Evolutionary conservation across 1,140 invertebrate genomes (phyloP).

Genomic region (Drosophila pruinosa): DNA sequence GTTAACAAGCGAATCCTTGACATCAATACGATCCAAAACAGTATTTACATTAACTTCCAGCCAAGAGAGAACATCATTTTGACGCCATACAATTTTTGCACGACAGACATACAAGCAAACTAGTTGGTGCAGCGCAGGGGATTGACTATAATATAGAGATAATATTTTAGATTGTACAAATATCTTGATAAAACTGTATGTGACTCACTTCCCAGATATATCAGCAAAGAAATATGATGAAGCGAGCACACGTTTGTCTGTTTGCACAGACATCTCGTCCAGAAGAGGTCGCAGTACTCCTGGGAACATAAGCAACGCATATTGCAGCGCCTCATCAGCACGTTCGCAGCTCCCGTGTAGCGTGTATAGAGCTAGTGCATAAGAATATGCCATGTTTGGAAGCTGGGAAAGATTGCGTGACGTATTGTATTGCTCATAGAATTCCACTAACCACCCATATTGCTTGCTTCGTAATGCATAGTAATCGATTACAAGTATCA

Average conservation of each 20-base stretch:
- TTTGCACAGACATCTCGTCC: slow-evolving; percentile 90
- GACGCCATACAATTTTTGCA: slow-evolving; percentile 91
- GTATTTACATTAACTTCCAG: slow-evolving; percentile 88
- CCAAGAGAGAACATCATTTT: slow-evolving; percentile 90
- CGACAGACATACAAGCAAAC: slow-evolving; percentile 90
- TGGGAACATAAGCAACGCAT: slow-evolving; percentile 93
- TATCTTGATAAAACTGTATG: neutral
- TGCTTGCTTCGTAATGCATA: slow-evolving; percentile 92
- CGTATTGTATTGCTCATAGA: slow-evolving; percentile 87
- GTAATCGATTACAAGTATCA: slow-evolving; percentile 92
- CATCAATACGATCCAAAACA: slow-evolving; percentile 87
- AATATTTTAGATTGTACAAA: slow-evolving; percentile 13
- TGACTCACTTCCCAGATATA: slow-evolving; percentile 70
- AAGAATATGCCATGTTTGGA: slow-evolving; percentile 94
- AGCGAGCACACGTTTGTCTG: slow-evolving; percentile 86
- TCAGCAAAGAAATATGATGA: slow-evolving; percentile 84
- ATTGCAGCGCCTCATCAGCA: slow-evolving; percentile 88
- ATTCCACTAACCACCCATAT: slow-evolving; percentile 91
- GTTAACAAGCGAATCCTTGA: slow-evolving; percentile 86
- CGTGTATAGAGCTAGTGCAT: slow-evolving; percentile 90
- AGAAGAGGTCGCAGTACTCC: slow-evolving; percentile 88
- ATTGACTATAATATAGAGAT: slow-evolving; percentile 83
- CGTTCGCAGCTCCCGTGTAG: slow-evolving; percentile 77
- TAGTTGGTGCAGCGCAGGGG: slow-evolving; percentile 87
- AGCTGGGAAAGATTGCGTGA: slow-evolving; percentile 90